These are phyloP conservation scores for Odontamblyopus rebecca DNA, from an alignment of 2,797 vertebrate species.

Conservation along the genomic window DNA sequence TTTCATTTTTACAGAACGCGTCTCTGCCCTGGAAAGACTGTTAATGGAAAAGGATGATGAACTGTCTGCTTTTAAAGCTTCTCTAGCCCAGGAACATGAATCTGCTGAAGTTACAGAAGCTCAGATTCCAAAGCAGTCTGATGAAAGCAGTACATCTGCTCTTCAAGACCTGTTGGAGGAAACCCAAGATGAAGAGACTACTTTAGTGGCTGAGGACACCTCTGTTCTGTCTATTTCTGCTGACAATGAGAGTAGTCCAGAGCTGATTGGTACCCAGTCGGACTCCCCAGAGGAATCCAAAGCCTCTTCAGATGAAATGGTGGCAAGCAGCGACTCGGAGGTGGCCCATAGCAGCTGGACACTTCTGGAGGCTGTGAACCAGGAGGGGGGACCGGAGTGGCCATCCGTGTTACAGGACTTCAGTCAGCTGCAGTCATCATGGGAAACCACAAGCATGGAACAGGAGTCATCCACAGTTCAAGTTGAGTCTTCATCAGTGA, in stretches of 20 bases:
- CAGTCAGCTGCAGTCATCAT: conserved; percentile 74
- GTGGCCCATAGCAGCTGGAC: conserved; percentile 85
- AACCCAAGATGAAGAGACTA: conserved; percentile 72
- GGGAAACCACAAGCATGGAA: conserved; percentile 75
- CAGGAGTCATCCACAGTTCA: conserved; percentile 68
- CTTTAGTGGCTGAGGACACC: conserved; percentile 71
- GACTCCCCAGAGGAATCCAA: conserved; percentile 79
- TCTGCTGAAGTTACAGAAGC: conserved; percentile 22
- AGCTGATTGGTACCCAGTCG: conserved; percentile 71
- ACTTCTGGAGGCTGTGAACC: conserved; percentile 79
- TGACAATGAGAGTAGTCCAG: conserved; percentile 73
- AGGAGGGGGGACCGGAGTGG: conserved; percentile 80
- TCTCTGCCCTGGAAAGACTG: conserved; percentile 66
- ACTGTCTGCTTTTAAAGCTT: conserved; percentile 60
- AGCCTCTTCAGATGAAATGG: conserved; percentile 82
- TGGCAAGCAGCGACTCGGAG: conserved; percentile 81
- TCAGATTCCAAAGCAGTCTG: conserved; percentile 36
- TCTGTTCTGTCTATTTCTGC: conserved; percentile 67
- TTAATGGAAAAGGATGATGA: conserved; percentile 71
- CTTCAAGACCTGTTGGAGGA: conserved; percentile 56
- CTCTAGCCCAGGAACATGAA: conserved; percentile 34
- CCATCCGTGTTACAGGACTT: conserved; percentile 70
- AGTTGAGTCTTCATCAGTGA: conserved; percentile 66
- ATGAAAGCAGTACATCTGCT: conserved; percentile 33
- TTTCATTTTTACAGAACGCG: conserved; percentile 36